These are phyloP conservation scores for Syngnathus typhle DNA, from an alignment of 2,113 vertebrate species.

Conservation along the genomic window DNA sequence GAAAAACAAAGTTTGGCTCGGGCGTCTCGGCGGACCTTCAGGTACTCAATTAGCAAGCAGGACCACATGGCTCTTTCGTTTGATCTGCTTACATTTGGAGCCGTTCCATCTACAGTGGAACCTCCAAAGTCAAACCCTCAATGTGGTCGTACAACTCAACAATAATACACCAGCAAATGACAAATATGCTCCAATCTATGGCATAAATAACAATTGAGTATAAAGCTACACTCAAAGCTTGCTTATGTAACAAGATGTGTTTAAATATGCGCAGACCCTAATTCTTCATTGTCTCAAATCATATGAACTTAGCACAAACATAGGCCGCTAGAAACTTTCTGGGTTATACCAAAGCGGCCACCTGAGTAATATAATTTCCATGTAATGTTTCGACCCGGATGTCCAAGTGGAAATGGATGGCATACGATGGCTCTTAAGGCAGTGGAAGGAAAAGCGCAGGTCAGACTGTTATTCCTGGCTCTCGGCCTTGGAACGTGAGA, in stretches of 20 bases:
- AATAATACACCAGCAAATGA: neutral
- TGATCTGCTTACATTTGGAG: conserved; percentile 47
- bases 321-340: neutral
- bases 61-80: conserved; percentile 44
- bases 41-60: conserved; percentile 51
- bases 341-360: conserved; percentile 7
- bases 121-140: neutral
- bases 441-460: conserved; percentile 20
- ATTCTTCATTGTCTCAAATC: too few relatives aligned
- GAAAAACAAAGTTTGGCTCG: conserved; percentile 18
- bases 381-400: conserved; percentile 38
- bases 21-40: conserved; percentile 44
- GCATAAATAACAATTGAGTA: too few relatives aligned
- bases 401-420: conserved; percentile 24
- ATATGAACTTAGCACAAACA: neutral
- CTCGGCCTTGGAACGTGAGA: conserved; percentile 33
- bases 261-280: too few relatives aligned
- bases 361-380: conserved; percentile 31
- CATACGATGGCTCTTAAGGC: conserved; percentile 42
- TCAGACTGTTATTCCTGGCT: conserved; percentile 34
- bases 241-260: too few relatives aligned
- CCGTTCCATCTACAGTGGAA: conserved; percentile 38
- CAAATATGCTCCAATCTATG: too few relatives aligned
- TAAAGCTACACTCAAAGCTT: too few relatives aligned
- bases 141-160: neutral